These are phyloP conservation scores for Ips nitidus DNA, from an alignment of 1,140 invertebrate genomes.

Conservation along the genomic window DNA sequence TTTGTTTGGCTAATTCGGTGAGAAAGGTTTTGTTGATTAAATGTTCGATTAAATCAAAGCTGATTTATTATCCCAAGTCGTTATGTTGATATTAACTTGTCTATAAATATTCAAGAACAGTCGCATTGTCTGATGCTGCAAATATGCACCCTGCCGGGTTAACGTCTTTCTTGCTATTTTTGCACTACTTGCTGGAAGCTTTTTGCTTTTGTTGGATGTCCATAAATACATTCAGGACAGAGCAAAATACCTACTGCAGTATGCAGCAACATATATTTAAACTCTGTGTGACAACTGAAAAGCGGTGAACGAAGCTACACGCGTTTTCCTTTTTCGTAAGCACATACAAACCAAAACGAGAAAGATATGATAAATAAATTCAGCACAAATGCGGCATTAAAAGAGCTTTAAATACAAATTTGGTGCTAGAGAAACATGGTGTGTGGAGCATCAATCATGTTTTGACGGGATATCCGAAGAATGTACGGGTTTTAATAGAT, in stretches of 20 bases:
- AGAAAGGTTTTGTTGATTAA: no score
- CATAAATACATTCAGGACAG: conserved; percentile 3
- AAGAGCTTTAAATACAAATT: conserved; percentile 4
- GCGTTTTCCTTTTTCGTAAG: neutral
- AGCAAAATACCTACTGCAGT: neutral
- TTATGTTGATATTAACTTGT: no score
- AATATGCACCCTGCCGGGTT: conserved; percentile 20
- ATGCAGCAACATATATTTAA: neutral
- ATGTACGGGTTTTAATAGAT: conserved; percentile 10
- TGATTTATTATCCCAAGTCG: no score
- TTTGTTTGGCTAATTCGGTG: no score
- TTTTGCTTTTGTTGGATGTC: conserved; percentile 12
- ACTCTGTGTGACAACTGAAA: neutral
- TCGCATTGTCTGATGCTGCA: neutral
- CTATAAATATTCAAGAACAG: no score
- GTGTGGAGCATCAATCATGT: conserved; percentile 4
- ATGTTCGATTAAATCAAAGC: no score
- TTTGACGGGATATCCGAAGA: neutral
- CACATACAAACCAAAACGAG: conserved; percentile 1
- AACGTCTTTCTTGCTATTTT: conserved; percentile 18
- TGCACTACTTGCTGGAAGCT: conserved; percentile 7
- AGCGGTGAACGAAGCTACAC: no score
- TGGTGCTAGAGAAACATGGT: neutral
- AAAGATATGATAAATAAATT: neutral
- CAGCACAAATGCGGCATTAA: neutral